These are phyloP conservation scores for Crambe crambe DNA, from an alignment of 37 sponge, comb jelly and placozoan species.

Conservation along the genomic window DNA sequence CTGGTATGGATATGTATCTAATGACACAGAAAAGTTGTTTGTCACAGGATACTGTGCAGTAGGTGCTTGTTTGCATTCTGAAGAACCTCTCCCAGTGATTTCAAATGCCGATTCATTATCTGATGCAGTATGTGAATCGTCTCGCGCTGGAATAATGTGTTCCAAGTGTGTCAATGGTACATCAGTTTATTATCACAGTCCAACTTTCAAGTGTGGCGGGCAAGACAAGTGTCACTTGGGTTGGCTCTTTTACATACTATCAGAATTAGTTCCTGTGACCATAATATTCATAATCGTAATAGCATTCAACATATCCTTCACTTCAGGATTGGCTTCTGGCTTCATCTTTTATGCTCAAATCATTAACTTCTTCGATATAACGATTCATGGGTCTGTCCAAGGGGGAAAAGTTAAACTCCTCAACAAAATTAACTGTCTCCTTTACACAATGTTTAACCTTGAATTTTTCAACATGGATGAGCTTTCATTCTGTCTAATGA, in stretches of 20 bases:
- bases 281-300: slow-evolving; percentile 7
- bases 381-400: not conserved
- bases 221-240: not conserved
- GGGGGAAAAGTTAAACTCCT: not conserved
- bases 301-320: too few relatives aligned
- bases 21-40: too few relatives aligned
- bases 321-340: too few relatives aligned
- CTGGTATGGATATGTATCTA: too few relatives aligned
- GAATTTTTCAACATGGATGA: too few relatives aligned
- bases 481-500: slow-evolving; percentile 46
- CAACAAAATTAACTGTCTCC: not conserved
- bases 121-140: too few relatives aligned
- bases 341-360: slow-evolving; percentile 16
- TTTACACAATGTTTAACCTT: slow-evolving; percentile 31
- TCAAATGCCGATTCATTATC: too few relatives aligned
- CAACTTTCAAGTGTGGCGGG: not conserved
- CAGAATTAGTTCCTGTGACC: not conserved
- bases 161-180: not conserved
- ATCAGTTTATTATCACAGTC: not conserved
- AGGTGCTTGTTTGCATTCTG: too few relatives aligned
- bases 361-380: not conserved
- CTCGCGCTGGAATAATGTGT: not conserved
- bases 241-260: not conserved
- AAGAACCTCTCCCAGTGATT: too few relatives aligned
- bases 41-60: too few relatives aligned